Base-by-base conservation (phyloP, 2,888 invertebrate genomes). In the Monoplex corrugatus region DNA sequence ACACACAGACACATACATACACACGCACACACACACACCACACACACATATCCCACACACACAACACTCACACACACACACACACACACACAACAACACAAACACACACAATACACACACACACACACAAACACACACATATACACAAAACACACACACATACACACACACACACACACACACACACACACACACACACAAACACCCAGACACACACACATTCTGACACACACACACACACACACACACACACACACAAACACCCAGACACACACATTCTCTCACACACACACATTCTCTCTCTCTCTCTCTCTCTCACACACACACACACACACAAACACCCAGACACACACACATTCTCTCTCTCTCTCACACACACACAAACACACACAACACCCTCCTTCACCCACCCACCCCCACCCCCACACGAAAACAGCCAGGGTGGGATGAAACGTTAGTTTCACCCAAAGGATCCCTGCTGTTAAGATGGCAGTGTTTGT, bases 281-380 rank as follows among this genome's bases (percentile, higher is more conserved):
- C 78, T 40, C 78, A 40, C 40, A 78, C 78, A 40, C 78, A 40
- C 40, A 40, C 78, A 40, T 40, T 6, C 78, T 1, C 82, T 2
- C 82, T 1, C 43, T 8, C 82, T 1, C 82, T 28, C 78, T 19
- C 78, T 40, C 82, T n/a, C 45, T n/a, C 45, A 32, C 78, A 78
- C 78, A 78, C 78, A 78, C 78, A 78, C 3, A 78, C 78, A 78
- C 40, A 78, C 78, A 78, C 78, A 78, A 38, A 40, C 78, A 78
- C 78, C 23, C 78, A 78, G 40, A 16, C 78, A 78, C 78, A 40
- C 78, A 78, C 78, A 40, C 78, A 78, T 40, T 28, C 78, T 5
- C 78, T 28, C 78, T 40, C 78, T 28, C 78, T 40, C 78, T 28
- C 78, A 80, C 78, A 43, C 78, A 80, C 78, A 43, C 78, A 43